These are phyloP conservation scores for Dendrocopos noguchii DNA, from an alignment of 2,113 vertebrate genomes.

Conservation along the genomic window DNA sequence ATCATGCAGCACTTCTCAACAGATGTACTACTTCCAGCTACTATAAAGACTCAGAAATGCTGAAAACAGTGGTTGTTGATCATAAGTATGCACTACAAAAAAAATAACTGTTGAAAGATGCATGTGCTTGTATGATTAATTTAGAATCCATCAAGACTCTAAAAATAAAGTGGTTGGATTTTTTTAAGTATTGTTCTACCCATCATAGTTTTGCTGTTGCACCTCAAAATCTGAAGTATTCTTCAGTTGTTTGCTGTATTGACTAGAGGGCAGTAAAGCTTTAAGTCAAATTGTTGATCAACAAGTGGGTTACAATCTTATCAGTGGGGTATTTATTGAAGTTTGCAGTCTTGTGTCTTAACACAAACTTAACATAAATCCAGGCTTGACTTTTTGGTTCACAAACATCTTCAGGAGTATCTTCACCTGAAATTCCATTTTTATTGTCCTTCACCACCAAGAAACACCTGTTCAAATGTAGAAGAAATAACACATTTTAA, in stretches of 20 bases:
- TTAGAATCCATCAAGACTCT: neutral
- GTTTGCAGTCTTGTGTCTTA: neutral
- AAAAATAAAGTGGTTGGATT: neutral
- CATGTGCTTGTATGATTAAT: neutral
- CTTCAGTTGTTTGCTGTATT: neutral
- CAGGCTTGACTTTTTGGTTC: neutral
- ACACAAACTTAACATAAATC: neutral
- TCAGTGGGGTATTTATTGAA: neutral
- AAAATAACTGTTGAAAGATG: neutral
- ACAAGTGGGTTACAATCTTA: neutral
- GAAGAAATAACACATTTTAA: neutral
- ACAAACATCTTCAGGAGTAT: neutral
- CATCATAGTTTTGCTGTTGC: neutral
- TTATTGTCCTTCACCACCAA: neutral
- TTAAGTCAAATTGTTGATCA: neutral
- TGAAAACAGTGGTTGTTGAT: neutral
- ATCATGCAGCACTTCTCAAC: neutral
- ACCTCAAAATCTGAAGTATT: neutral
- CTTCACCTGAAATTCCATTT: neutral
- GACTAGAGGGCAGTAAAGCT: neutral
- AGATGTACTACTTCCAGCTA: neutral
- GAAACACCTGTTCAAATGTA: neutral
- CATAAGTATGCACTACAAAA: neutral
- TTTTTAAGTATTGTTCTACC: no score
- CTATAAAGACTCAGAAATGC: neutral